Percentiles rank a stretch among this genome's conserved stretches.
Evolutionary conservation across 2,888 invertebrate genomes (phyloP).

Genomic region (Megalurothrips usitatus): DNA sequence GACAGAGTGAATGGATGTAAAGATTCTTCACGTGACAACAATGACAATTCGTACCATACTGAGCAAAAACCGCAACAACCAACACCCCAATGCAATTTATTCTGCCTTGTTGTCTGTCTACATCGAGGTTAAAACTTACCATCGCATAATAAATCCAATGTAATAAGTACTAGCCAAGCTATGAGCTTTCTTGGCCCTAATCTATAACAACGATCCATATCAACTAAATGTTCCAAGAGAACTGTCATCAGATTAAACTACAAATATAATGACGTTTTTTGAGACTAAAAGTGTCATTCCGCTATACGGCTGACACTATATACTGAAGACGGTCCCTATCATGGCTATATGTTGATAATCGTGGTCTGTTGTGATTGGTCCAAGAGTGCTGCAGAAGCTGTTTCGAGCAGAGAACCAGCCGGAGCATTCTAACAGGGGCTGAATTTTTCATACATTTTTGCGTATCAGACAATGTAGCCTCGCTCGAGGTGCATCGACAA

Average conservation of each 20-base stretch:
- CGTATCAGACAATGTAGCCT: too few species aligned
- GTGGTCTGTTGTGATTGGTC: constrained; percentile 56
- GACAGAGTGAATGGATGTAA: too few species aligned
- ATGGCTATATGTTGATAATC: constrained; percentile 42
- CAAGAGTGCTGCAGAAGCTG: not conserved
- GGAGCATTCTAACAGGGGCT: not conserved
- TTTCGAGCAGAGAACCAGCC: not conserved
- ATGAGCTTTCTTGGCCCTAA: constrained; percentile 57
- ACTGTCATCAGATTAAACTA: constrained; percentile 39
- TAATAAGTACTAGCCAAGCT: constrained; percentile 62
- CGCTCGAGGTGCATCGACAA: too few species aligned
- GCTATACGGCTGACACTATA: constrained; percentile 12
- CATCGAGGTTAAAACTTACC: constrained; percentile 50
- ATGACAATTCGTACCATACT: too few species aligned
- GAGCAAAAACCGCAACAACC: too few species aligned
- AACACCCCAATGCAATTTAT: constrained; percentile 33
- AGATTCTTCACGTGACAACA: too few species aligned
- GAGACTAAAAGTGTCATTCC: constrained; percentile 9
- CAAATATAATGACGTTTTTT: constrained; percentile 45
- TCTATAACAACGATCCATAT: constrained; percentile 51
- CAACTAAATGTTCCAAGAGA: constrained; percentile 36
- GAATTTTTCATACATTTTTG: not conserved
- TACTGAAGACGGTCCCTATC: constrained; percentile 44
- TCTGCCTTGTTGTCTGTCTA: constrained; percentile 42
- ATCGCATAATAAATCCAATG: constrained; percentile 64